Evolutionary conservation across 2,113 vertebrate species (phyloP).

Genomic region (Nibea coibor): DNA sequence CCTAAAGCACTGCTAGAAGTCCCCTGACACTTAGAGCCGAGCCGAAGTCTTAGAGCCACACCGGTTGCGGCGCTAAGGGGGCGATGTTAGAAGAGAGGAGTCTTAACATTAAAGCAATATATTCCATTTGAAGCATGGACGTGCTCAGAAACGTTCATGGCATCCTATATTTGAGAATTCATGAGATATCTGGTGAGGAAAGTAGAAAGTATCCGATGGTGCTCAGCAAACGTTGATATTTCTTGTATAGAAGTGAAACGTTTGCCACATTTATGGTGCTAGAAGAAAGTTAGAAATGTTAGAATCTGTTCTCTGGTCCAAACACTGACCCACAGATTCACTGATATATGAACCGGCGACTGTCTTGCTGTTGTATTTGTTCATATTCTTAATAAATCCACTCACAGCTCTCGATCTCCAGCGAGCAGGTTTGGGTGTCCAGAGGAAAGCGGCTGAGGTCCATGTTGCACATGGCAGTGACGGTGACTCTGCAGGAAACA

Average conservation of each 20-base stretch:
- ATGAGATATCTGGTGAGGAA: slow-evolving; percentile 5
- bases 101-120: background rate
- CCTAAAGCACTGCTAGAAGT: background rate
- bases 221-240: background rate
- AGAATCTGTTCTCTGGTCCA: no score
- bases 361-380: background rate
- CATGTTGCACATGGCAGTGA: slow-evolving; percentile 99
- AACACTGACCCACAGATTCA: no score
- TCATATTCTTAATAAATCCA: slow-evolving; percentile 47
- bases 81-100: background rate
- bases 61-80: background rate
- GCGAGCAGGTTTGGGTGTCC: slow-evolving; percentile 96
- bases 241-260: no score
- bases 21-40: background rate
- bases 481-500: slow-evolving; percentile 89
- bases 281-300: no score
- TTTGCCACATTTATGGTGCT: no score
- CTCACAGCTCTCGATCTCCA: slow-evolving; percentile 99
- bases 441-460: slow-evolving; percentile 97
- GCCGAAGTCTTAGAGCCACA: background rate
- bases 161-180: slow-evolving; percentile 6
- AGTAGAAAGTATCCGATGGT: background rate
- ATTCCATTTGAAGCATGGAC: background rate
- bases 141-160: slow-evolving; percentile 4
- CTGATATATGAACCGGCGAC: no score